These are phyloP conservation scores for Promerops cafer DNA, from an alignment of 2,113 vertebrate genomes.

Conservation along the genomic window DNA sequence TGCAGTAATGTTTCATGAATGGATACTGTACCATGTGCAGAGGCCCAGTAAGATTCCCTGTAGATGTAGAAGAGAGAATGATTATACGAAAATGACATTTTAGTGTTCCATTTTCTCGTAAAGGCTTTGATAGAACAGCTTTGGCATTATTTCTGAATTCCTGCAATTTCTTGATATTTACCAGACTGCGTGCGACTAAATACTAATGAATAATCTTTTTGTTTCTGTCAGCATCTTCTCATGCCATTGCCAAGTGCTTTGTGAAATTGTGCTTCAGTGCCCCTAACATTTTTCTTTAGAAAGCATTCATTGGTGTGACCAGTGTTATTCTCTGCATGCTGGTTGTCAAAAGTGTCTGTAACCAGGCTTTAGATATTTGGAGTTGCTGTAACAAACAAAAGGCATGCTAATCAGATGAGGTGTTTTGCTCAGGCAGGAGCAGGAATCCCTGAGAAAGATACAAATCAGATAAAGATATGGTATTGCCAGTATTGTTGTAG, in stretches of 20 bases:
- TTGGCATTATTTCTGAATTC: neutral
- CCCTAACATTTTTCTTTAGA: neutral
- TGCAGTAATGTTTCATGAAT: neutral
- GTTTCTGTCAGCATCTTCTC: neutral
- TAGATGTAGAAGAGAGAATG: neutral
- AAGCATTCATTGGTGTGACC: neutral
- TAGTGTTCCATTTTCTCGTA: neutral
- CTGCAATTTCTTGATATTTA: neutral
- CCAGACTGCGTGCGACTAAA: neutral
- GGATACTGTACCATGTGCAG: neutral
- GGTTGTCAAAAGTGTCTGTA: neutral
- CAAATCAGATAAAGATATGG: neutral
- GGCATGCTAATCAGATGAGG: neutral
- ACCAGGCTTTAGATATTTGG: neutral
- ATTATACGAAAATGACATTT: neutral
- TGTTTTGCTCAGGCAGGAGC: constrained; percentile 12
- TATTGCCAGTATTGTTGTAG: neutral
- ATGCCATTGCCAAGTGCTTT: neutral
- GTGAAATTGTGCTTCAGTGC: neutral
- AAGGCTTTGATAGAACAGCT: neutral
- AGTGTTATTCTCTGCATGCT: neutral
- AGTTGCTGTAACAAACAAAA: neutral
- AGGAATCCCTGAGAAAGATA: constrained; percentile 6
- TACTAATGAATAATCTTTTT: neutral
- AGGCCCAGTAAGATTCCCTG: neutral